phyloP scores from a whole-genome alignment of 1,140 invertebrate species.

The Augochlora pura region DNA sequence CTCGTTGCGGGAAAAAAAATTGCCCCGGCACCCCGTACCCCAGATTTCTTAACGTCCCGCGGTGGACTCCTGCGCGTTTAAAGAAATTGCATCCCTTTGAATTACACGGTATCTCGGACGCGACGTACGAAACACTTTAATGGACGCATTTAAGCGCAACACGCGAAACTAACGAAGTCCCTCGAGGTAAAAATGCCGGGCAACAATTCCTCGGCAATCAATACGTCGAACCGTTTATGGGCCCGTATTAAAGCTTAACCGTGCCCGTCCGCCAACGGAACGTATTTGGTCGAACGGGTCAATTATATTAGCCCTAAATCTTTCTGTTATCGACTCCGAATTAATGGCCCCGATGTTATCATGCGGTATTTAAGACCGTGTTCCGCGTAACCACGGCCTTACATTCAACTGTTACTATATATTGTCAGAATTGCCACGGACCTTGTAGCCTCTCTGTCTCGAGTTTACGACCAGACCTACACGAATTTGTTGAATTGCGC shows the following conservation, averaged over 20 bases:
- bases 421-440: background rate
- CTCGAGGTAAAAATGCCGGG: background rate
- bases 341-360: background rate
- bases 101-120: background rate
- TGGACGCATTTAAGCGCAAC: background rate
- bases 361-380: background rate
- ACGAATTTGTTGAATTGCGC: too few relatives aligned
- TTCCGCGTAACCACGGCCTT: background rate
- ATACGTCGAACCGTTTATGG: constrained; percentile 1
- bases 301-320: background rate
- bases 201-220: background rate
- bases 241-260: background rate
- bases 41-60: background rate
- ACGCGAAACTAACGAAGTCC: background rate
- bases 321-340: background rate
- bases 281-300: background rate
- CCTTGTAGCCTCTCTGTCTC: background rate
- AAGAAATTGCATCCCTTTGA: background rate
- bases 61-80: background rate
- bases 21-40: background rate
- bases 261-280: background rate
- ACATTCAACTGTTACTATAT: background rate
- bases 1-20: background rate
- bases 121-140: background rate
- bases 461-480: too few relatives aligned